phyloP scores from a whole-genome alignment of 1,140 invertebrate species.

The Drosophila gunungcola region DNA sequence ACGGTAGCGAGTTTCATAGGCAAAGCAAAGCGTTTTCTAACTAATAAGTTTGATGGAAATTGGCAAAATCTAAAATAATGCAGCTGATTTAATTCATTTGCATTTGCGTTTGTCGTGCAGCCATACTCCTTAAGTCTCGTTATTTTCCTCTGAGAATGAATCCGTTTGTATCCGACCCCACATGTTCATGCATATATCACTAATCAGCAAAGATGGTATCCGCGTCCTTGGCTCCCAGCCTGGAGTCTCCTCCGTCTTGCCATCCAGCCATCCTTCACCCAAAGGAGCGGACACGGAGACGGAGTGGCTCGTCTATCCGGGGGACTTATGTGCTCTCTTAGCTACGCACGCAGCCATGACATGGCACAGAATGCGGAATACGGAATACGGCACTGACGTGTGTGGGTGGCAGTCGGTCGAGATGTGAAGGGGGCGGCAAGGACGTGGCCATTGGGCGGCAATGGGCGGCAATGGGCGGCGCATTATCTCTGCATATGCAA shows the following conservation, averaged over 20 bases:
- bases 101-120: not conserved
- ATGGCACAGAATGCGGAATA: conserved; percentile 38
- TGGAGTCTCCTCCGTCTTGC: not conserved
- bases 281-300: conserved; percentile 28
- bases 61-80: not conserved
- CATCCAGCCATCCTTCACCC: conserved; percentile 5
- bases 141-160: conserved; percentile 7
- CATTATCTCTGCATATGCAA: conserved; percentile 70
- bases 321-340: conserved; percentile 62
- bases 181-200: conserved; percentile 34
- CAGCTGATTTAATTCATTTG: not conserved
- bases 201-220: conserved; percentile 44
- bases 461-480: conserved; percentile 41
- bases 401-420: conserved; percentile 6
- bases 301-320: conserved; percentile 53
- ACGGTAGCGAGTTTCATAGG: no score
- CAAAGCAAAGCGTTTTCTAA: no score
- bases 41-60: not conserved
- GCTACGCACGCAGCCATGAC: conserved; percentile 66
- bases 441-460: conserved; percentile 50
- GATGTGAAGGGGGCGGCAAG: conserved; percentile 25
- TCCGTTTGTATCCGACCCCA: conserved; percentile 8
- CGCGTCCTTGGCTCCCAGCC: conserved; percentile 35
- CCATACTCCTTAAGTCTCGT: not conserved
- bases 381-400: conserved; percentile 28